phyloP scores from a whole-genome alignment of 2,797 vertebrate species.

The Bucorvus abyssinicus region DNA sequence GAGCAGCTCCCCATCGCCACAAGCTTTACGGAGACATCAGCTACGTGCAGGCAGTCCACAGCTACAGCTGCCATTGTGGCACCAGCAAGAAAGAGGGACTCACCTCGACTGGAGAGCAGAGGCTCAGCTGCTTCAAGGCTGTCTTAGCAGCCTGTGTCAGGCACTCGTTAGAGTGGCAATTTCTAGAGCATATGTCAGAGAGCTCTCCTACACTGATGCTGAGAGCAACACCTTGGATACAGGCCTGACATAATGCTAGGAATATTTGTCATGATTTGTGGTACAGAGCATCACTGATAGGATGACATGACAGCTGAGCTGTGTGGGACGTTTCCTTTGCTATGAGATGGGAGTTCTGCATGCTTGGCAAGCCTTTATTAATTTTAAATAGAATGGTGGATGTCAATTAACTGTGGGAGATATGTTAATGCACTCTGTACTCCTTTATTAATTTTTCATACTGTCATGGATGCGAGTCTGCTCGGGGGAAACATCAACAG shows the following conservation, averaged over 20 bases:
- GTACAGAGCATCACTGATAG: not conserved
- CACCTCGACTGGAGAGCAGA: fast-evolving
- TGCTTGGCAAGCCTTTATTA: not conserved
- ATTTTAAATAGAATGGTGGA: not conserved
- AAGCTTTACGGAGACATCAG: not conserved
- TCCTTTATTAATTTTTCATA: slow-evolving; percentile 38
- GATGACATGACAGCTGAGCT: not conserved
- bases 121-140: not conserved
- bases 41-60: fast-evolving
- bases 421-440: not conserved
- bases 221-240: not conserved
- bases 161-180: not conserved
- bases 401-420: slow-evolving; percentile 24
- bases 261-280: not conserved
- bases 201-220: not conserved
- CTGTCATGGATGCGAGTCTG: not conserved
- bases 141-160: not conserved
- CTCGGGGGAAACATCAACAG: not conserved
- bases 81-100: not conserved
- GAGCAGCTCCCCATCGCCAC: fast-evolving
- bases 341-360: not conserved
- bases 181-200: not conserved
- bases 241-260: not conserved
- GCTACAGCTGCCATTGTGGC: not conserved
- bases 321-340: not conserved